phyloP scores from a whole-genome alignment of 2,888 invertebrate genomes.

The Nomada lathburiana region DNA sequence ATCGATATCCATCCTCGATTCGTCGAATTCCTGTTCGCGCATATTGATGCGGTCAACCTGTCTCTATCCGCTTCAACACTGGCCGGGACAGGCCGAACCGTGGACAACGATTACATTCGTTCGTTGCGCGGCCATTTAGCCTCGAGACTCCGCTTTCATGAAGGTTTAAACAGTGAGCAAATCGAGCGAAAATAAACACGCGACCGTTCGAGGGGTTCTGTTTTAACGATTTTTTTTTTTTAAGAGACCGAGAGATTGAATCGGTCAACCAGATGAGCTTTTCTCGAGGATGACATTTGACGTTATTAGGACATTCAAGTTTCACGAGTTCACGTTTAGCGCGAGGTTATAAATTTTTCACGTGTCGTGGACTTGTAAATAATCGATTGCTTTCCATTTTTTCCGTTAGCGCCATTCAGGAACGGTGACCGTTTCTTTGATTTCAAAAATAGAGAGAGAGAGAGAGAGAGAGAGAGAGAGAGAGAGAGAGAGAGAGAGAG shows the following conservation, averaged over 20 bases:
- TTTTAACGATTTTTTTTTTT: conserved; percentile 30
- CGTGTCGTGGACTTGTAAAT: neutral
- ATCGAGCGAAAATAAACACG: conserved; percentile 25
- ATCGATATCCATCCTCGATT: conserved; percentile 35
- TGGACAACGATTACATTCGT: conserved; percentile 30
- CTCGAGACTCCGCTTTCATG: conserved; percentile 20
- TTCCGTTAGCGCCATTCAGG: too few relatives aligned
- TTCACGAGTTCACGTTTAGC: neutral
- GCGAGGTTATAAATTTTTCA: neutral
- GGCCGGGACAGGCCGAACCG: conserved; percentile 20
- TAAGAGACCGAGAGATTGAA: conserved; percentile 1
- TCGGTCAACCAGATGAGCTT: too few relatives aligned
- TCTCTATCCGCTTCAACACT: conserved; percentile 30
- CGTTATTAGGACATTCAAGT: neutral
- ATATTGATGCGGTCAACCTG: conserved; percentile 40
- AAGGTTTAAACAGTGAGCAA: conserved; percentile 32
- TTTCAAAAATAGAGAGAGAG: too few relatives aligned
- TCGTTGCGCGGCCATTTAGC: neutral
- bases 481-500: too few relatives aligned
- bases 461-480: too few relatives aligned
- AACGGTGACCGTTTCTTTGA: too few relatives aligned
- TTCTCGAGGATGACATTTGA: neutral
- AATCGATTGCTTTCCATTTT: neutral
- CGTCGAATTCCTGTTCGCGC: conserved; percentile 34
- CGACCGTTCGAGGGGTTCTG: neutral